These are phyloP conservation scores for Drosophila mojavensis DNA, from an alignment of 1,140 invertebrate species.

Conservation along the genomic window DNA sequence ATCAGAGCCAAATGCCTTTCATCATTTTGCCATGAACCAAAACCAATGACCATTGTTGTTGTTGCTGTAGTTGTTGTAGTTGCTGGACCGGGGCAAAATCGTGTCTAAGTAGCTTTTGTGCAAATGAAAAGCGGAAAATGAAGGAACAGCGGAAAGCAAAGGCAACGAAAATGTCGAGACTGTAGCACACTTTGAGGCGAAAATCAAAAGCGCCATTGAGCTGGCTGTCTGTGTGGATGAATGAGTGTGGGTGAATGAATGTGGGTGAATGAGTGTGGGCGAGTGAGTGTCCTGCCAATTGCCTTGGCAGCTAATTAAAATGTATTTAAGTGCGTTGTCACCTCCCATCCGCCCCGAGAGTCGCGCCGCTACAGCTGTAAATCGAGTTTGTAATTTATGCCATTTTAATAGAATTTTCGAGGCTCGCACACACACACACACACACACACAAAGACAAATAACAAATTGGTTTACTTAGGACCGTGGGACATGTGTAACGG, in stretches of 20 bases:
- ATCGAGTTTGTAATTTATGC: constrained; percentile 56
- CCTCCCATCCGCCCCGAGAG: not conserved
- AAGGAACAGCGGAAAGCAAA: constrained; percentile 40
- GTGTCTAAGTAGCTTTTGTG: constrained; percentile 80
- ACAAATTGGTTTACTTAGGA: constrained; percentile 48
- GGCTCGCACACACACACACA: constrained; percentile 1
- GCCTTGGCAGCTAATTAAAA: constrained; percentile 77
- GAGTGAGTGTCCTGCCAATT: constrained; percentile 19
- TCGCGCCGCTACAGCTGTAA: constrained; percentile 23
- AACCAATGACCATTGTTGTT: constrained; percentile 1
- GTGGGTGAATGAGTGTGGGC: not conserved
- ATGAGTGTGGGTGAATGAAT: not conserved
- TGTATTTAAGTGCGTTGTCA: constrained; percentile 70
- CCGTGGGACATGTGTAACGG: constrained; percentile 6
- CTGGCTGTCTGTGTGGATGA: no score
- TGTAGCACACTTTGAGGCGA: constrained; percentile 64
- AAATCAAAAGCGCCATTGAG: constrained; percentile 43
- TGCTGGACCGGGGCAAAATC: constrained; percentile 41
- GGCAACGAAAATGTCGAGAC: constrained; percentile 37
- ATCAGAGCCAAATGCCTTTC: constrained; percentile 76
- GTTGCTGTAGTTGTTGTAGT: constrained; percentile 8
- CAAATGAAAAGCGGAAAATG: constrained; percentile 61
- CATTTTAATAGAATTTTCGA: constrained; percentile 49
- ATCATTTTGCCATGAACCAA: constrained; percentile 55
- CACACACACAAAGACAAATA: constrained; percentile 33